Evolutionary conservation across 2,113 vertebrate species (phyloP).

Genomic region (Notarius quadriscutis): DNA sequence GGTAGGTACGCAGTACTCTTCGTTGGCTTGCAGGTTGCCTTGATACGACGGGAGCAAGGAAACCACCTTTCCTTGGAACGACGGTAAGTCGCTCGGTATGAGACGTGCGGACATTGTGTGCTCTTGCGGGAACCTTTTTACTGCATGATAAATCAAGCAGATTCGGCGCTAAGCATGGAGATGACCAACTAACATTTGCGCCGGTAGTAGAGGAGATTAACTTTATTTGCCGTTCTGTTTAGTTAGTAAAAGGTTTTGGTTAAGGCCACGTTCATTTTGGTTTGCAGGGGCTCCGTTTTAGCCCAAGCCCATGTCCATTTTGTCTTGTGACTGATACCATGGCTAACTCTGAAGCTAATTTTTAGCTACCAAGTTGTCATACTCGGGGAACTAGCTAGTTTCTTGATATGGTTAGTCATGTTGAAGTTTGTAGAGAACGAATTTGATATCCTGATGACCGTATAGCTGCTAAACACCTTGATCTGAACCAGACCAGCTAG

Average conservation of each 20-base stretch:
- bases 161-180: not conserved
- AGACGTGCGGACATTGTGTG: not conserved
- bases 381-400: not conserved
- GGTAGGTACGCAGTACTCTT: not conserved
- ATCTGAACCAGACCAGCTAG: not conserved
- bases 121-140: conserved; percentile 8
- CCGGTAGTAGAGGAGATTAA: not conserved
- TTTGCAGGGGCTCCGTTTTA: conserved; percentile 16
- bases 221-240: not conserved
- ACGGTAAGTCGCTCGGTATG: conserved; percentile 36
- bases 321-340: conserved; percentile 16
- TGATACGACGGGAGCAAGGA: conserved; percentile 2
- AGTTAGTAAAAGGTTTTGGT: not conserved
- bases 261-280: not conserved
- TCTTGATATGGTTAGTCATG: not conserved
- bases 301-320: conserved; percentile 31
- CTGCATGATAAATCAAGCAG: not conserved
- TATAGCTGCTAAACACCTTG: not conserved
- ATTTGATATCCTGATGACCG: not conserved
- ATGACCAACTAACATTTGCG: not conserved
- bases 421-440: not conserved
- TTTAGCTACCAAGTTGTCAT: not conserved
- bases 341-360: not conserved
- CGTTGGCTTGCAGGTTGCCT: not conserved
- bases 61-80: conserved; percentile 20